Evolutionary conservation across 2,797 vertebrate species (phyloP).

Genomic region (Lagocephalus sceleratus): DNA sequence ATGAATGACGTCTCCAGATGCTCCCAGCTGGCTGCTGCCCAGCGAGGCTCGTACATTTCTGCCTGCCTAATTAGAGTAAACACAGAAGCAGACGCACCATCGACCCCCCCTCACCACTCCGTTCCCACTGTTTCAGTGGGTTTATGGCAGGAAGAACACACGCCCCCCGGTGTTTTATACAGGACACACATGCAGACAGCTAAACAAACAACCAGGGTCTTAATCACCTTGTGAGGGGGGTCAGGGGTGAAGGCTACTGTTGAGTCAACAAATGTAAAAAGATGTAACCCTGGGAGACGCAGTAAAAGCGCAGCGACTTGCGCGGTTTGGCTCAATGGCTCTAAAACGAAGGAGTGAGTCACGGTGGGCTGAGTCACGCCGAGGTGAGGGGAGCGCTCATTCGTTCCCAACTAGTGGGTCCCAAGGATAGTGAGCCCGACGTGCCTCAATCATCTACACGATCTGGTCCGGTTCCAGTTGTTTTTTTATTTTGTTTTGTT

Average conservation of each 20-base stretch:
- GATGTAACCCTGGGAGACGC: slow-evolving; percentile 21
- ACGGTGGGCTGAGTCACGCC: background rate
- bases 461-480: too few relatives aligned
- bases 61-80: slow-evolving; percentile 70
- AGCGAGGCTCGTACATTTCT: slow-evolving; percentile 68
- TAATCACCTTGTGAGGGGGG: slow-evolving; percentile 63
- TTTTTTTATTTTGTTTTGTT: too few relatives aligned
- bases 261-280: slow-evolving; percentile 51
- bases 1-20: slow-evolving; percentile 73
- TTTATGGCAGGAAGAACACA: slow-evolving; percentile 70
- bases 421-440: too few relatives aligned
- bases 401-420: too few relatives aligned
- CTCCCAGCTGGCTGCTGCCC: slow-evolving; percentile 71
- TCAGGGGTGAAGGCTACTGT: slow-evolving; percentile 51
- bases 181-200: slow-evolving; percentile 71
- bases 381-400: background rate
- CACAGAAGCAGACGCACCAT: slow-evolving; percentile 36
- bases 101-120: slow-evolving; percentile 54
- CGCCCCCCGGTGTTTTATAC: slow-evolving; percentile 63
- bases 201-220: slow-evolving; percentile 67
- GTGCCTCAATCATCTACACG: too few relatives aligned
- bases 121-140: slow-evolving; percentile 60
- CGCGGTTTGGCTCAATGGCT: slow-evolving; percentile 19
- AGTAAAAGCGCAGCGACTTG: slow-evolving; percentile 9
- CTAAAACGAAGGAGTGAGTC: slow-evolving; percentile 2